These are phyloP conservation scores for Acanthornis magna DNA, from an alignment of 2,797 vertebrate species.

Conservation along the genomic window DNA sequence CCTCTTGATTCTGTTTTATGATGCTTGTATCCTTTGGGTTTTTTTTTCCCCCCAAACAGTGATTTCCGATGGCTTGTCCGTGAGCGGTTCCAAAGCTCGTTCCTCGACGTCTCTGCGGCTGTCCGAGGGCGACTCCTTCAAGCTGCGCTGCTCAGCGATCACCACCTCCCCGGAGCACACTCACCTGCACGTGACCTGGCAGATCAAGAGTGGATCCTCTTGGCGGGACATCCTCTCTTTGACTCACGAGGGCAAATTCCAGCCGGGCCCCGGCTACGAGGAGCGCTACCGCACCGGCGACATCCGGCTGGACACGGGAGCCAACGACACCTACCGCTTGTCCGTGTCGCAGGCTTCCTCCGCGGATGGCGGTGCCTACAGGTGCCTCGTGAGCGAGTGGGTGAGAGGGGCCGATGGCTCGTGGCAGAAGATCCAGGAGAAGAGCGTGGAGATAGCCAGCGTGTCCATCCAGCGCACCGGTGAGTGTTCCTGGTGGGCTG, in stretches of 20 bases:
- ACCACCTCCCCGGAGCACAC: conserved; percentile 79
- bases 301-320: conserved; percentile 81
- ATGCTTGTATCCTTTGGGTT: not conserved
- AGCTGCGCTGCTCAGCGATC: conserved; percentile 81
- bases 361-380: conserved; percentile 81
- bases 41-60: conserved; percentile 65
- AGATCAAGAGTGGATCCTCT: conserved; percentile 27
- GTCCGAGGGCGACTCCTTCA: conserved; percentile 83
- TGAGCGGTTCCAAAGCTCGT: conserved; percentile 65
- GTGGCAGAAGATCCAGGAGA: conserved; percentile 91
- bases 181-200: conserved; percentile 89
- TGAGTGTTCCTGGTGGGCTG: conserved; percentile 66
- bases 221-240: conserved; percentile 79
- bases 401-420: conserved; percentile 77
- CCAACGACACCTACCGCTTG: conserved; percentile 77
- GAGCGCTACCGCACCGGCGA: conserved; percentile 81
- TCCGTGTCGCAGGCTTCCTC: conserved; percentile 77
- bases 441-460: conserved; percentile 78
- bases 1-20: not conserved
- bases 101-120: conserved; percentile 49
- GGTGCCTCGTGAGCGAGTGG: conserved; percentile 88
- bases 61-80: conserved; percentile 85
- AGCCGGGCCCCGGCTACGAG: conserved; percentile 70
- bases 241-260: conserved; percentile 83
- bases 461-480: conserved; percentile 84